Conservation (phyloP, 2,797 vertebrate species). For the Dipus sagitta region DNA sequence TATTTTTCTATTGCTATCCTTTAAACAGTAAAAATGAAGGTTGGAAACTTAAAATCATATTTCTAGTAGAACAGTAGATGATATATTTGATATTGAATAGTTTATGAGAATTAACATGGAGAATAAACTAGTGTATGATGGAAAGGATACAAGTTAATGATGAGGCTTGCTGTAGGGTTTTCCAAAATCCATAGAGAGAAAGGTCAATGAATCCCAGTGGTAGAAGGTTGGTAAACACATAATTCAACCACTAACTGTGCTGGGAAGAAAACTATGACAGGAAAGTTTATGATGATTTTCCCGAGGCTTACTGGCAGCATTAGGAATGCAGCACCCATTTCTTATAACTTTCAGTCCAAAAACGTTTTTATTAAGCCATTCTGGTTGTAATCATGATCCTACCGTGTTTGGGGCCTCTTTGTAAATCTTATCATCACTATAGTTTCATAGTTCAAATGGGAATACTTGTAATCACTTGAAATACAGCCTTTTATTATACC, state of each 20-base stretch:
- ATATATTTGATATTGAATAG: conserved; percentile 38
- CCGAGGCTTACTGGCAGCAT: neutral
- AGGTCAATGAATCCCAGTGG: neutral
- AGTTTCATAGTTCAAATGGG: conserved; percentile 14
- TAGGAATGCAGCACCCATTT: neutral
- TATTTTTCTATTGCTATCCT: conserved; percentile 25
- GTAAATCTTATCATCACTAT: neutral
- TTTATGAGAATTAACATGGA: conserved; percentile 30
- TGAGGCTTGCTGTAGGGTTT: conserved; percentile 16
- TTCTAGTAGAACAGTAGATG: conserved; percentile 38
- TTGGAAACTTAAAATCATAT: conserved; percentile 21
- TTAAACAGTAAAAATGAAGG: conserved; percentile 51
- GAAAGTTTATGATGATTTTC: neutral
- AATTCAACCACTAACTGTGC: neutral
- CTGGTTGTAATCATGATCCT: neutral
- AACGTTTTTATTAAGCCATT: conserved; percentile 20
- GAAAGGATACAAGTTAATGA: conserved; percentile 44
- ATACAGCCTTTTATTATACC: neutral
- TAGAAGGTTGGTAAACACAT: neutral
- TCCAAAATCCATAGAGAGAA: conserved; percentile 26
- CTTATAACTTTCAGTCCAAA: neutral
- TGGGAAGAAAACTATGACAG: neutral
- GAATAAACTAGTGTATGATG: conserved; percentile 41
- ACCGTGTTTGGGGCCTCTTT: neutral
- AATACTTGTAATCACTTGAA: neutral